Evolutionary conservation across 2,888 invertebrate genomes (phyloP).

Genomic region (Cistogaster globosa): DNA sequence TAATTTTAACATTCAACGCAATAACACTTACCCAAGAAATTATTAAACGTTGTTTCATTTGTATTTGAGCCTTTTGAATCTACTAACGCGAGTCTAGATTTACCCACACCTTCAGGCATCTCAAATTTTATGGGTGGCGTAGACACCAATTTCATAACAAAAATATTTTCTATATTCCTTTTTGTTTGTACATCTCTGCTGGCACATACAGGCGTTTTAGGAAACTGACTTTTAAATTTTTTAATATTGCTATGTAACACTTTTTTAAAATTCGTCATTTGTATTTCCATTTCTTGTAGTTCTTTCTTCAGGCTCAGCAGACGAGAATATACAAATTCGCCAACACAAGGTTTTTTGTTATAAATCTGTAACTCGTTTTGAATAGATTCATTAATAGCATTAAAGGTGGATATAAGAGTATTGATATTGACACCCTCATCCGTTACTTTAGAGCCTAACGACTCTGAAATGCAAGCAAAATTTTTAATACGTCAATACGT

Average conservation of each 20-base stretch:
- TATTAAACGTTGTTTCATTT: constrained; percentile 71
- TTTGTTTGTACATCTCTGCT: not conserved
- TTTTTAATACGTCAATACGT: not conserved
- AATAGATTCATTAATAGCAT: constrained; percentile 75
- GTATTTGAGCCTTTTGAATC: constrained; percentile 76
- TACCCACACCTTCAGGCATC: constrained; percentile 67
- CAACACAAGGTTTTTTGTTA: constrained; percentile 76
- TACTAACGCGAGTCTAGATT: constrained; percentile 78
- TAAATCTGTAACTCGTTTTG: constrained; percentile 76
- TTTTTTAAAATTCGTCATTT: constrained; percentile 76
- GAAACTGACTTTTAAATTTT: constrained; percentile 48
- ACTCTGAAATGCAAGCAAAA: constrained; percentile 48
- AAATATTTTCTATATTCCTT: constrained; percentile 62
- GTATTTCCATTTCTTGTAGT: constrained; percentile 76
- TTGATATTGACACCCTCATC: constrained; percentile 72
- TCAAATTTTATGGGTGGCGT: constrained; percentile 81
- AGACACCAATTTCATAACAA: constrained; percentile 77
- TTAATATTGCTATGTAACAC: constrained; percentile 72
- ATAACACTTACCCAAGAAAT: constrained; percentile 67
- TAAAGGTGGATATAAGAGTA: constrained; percentile 76
- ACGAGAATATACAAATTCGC: constrained; percentile 75
- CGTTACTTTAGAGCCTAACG: constrained; percentile 32
- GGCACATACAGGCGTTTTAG: constrained; percentile 64
- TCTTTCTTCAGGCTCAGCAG: constrained; percentile 75
- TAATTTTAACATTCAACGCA: not conserved